phyloP scores from a whole-genome alignment of 2,888 invertebrate species.

The Rhyacophila evoluta region DNA sequence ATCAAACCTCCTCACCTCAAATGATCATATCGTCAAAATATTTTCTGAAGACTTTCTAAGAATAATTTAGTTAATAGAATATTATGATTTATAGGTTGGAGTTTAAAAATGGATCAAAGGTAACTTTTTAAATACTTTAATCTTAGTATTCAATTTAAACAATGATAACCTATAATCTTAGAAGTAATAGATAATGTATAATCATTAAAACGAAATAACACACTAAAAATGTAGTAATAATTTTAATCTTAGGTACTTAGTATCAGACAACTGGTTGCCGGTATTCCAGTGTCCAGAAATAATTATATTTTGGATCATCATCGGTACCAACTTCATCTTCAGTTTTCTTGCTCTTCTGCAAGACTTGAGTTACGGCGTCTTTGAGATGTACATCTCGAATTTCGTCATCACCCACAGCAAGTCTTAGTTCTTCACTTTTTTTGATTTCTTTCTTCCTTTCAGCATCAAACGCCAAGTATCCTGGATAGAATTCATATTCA shows the following conservation, averaged over 20 bases:
- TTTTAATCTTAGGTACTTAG: slow-evolving; percentile 5
- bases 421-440: neutral
- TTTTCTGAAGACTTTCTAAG: too few relatives aligned
- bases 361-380: slow-evolving; percentile 61
- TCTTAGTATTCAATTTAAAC: too few relatives aligned
- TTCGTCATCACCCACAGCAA: neutral
- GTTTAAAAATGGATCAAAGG: too few relatives aligned
- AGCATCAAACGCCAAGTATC: slow-evolving; percentile 40
- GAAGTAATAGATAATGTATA: too few relatives aligned
- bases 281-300: slow-evolving; percentile 70
- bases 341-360: slow-evolving; percentile 64
- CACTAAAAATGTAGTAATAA: neutral
- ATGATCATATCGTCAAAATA: too few relatives aligned
- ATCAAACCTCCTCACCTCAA: too few relatives aligned
- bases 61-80: too few relatives aligned
- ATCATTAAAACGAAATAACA: too few relatives aligned
- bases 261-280: slow-evolving; percentile 59
- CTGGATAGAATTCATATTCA: slow-evolving; percentile 34
- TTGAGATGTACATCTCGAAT: slow-evolving; percentile 60
- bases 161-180: too few relatives aligned
- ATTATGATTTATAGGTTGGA: too few relatives aligned
- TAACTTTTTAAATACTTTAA: too few relatives aligned
- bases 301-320: slow-evolving; percentile 66
- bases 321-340: slow-evolving; percentile 64
- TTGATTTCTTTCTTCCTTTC: slow-evolving; percentile 33